Evolutionary conservation across 2,113 vertebrate species (phyloP).

Genomic region (Acrocephalus arundinaceus): DNA sequence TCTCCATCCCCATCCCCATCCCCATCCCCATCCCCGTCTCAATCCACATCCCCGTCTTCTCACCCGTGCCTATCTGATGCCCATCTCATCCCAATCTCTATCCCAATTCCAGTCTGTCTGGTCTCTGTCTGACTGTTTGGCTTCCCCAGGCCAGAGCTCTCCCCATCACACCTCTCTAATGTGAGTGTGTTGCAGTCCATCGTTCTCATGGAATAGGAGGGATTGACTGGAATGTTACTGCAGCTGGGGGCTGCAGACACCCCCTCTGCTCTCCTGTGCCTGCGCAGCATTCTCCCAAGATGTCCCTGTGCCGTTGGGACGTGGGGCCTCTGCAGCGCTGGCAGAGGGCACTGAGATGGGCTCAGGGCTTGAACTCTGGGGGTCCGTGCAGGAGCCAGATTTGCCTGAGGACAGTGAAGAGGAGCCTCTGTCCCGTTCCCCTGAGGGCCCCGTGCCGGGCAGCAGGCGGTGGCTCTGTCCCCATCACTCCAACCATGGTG

Average conservation of each 20-base stretch:
- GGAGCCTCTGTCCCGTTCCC: neutral
- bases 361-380: neutral
- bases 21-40: neutral
- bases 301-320: neutral
- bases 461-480: neutral
- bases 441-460: fast-evolving
- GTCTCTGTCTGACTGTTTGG: neutral
- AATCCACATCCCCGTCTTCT: neutral
- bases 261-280: neutral
- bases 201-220: fast-evolving
- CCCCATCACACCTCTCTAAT: neutral
- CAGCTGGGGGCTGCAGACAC: neutral
- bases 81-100: neutral
- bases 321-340: fast-evolving
- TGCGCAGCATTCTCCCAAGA: neutral
- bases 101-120: neutral
- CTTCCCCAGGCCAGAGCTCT: neutral
- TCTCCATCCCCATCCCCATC: neutral
- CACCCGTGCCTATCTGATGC: neutral
- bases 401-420: neutral
- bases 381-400: neutral
- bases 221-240: fast-evolving
- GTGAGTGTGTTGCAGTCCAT: fast-evolving
- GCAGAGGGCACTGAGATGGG: neutral
- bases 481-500: neutral